These are phyloP conservation scores for Acanthurus tractus DNA, from an alignment of 2,797 vertebrate genomes.

Conservation along the genomic window DNA sequence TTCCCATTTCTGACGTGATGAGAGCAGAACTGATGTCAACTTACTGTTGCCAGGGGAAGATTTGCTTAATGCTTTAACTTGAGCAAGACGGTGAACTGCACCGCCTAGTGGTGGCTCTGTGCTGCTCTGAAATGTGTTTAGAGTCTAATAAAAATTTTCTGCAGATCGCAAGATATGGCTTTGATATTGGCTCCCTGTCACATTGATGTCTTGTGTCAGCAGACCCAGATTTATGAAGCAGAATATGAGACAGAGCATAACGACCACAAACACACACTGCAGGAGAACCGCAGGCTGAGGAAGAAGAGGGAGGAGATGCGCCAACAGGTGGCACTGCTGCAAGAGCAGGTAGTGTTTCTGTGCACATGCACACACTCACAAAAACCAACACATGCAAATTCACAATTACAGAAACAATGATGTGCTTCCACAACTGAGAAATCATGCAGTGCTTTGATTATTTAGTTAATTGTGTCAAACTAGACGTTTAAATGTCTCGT, in stretches of 20 bases:
- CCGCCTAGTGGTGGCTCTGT: conserved; percentile 77
- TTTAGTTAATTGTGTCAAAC: background rate
- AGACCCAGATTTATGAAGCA: conserved; percentile 87
- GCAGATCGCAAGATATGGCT: conserved; percentile 28
- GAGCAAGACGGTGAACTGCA: conserved; percentile 53
- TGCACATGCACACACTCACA: background rate
- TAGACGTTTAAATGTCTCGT: background rate
- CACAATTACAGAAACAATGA: background rate
- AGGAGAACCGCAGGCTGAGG: conserved; percentile 85
- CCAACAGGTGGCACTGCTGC: conserved; percentile 86
- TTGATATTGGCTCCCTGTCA: conserved; percentile 30
- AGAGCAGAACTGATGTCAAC: conserved; percentile 56
- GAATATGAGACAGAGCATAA: conserved; percentile 87
- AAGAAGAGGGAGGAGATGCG: conserved; percentile 85
- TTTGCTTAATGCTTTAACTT: conserved; percentile 43
- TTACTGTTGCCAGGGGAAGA: conserved; percentile 78
- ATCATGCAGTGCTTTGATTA: background rate
- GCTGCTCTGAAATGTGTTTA: background rate
- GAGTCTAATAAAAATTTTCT: conserved; percentile 10
- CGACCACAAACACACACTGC: conserved; percentile 84
- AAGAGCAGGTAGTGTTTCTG: conserved; percentile 83
- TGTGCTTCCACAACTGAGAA: background rate
- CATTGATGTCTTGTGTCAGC: conserved; percentile 56
- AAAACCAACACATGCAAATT: no score
- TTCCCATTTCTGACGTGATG: conserved; percentile 46